Conservation (phyloP, 1,140 invertebrate species). For the Apis dorsata region DNA sequence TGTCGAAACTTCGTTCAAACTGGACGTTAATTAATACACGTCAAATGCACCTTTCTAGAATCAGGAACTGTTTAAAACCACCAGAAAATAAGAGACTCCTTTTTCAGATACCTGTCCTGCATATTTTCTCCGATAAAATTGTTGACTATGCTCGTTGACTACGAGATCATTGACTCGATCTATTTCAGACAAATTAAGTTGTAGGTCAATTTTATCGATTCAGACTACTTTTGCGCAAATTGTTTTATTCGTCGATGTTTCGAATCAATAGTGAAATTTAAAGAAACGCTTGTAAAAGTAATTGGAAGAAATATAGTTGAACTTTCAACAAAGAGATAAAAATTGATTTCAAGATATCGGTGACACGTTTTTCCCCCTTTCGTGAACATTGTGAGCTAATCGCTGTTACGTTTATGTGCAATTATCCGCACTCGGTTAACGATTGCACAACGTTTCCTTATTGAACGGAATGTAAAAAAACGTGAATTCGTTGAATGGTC, state of each 20-base stretch:
- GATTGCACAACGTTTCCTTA: constrained; percentile 21
- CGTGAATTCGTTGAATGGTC: neutral
- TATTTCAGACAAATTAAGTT: constrained; percentile 44
- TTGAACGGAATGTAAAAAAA: neutral
- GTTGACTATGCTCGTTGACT: neutral
- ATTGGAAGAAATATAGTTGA: constrained; percentile 11
- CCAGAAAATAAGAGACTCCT: neutral
- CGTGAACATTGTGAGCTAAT: constrained; percentile 1
- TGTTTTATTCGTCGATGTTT: neutral
- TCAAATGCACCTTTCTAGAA: neutral
- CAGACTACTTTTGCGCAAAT: constrained; percentile 11
- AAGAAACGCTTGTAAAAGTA: constrained; percentile 9
- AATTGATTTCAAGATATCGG: neutral
- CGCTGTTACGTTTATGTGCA: constrained; percentile 18
- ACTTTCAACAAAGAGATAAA: constrained; percentile 17
- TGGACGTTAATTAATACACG: neutral
- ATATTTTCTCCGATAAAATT: constrained; percentile 29
- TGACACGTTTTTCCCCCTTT: neutral
- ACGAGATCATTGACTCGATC: neutral
- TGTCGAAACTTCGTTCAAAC: neutral
- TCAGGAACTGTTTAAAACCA: neutral
- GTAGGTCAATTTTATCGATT: constrained; percentile 32
- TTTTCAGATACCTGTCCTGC: constrained; percentile 26
- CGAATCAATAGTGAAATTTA: neutral
- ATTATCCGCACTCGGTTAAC: constrained; percentile 24